These are phyloP conservation scores for Phasianus colchicus DNA, from an alignment of 2,113 vertebrate genomes.

Conservation along the genomic window DNA sequence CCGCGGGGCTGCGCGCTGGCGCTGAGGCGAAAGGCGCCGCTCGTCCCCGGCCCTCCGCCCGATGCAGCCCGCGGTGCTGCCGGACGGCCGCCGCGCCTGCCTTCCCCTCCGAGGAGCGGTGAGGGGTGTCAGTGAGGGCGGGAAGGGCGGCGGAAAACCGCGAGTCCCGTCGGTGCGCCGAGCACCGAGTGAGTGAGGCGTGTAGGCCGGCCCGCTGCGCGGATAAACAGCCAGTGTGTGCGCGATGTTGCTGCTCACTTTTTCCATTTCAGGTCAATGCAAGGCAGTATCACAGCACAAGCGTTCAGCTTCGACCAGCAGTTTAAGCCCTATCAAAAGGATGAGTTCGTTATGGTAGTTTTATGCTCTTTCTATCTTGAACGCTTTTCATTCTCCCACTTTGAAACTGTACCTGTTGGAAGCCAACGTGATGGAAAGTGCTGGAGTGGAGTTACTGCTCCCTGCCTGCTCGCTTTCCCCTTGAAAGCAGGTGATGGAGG, in stretches of 20 bases:
- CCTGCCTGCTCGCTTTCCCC: neutral
- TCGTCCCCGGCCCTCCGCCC: neutral
- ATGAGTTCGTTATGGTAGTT: slow-evolving; percentile 81
- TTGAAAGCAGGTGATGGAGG: neutral
- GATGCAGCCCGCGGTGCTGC: neutral
- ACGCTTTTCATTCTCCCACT: neutral
- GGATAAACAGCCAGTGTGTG: neutral
- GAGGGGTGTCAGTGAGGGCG: neutral
- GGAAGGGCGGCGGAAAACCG: neutral
- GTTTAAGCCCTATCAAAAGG: slow-evolving; percentile 77
- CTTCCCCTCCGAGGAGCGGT: rapidly evolving
- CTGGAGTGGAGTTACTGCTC: neutral
- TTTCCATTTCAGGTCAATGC: slow-evolving; percentile 79
- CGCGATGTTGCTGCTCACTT: neutral
- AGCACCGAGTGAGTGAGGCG: neutral
- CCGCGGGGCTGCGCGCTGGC: no score
- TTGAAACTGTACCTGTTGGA: neutral
- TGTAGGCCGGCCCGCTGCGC: no score
- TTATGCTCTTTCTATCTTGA: neutral
- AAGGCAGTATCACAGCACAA: slow-evolving; percentile 76
- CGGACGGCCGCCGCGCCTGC: neutral
- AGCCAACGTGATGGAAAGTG: neutral
- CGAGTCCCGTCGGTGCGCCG: neutral
- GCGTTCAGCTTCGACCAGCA: slow-evolving; percentile 80
- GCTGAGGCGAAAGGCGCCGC: neutral